Evolutionary conservation across 2,113 vertebrate species (phyloP), one percentile per base, ranked within the genome.

Genomic region (Aptenodytes patagonicus): DNA sequence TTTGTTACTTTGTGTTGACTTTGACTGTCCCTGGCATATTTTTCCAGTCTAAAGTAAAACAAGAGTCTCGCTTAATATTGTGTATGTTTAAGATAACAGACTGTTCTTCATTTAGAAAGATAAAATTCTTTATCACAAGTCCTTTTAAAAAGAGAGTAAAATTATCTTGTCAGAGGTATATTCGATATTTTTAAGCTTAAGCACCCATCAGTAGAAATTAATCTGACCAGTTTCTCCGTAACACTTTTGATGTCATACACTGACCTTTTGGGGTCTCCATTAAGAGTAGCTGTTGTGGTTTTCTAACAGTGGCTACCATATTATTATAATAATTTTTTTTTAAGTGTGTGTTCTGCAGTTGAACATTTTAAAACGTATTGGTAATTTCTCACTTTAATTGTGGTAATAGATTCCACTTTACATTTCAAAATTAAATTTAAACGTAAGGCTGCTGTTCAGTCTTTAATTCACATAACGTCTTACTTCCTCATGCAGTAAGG

Each of bases 1-100:
- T 98, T 98, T 97, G 97, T 98, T 97, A 98, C 95, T 98, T 98
- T 97, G 96, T 98, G 98, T 98, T 98, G 97, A 97, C 97, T 96
- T 98, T 98, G 97, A 97, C 97, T 98, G 98, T 98, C 97, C 98
- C 98, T 98, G 97, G 97, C 97, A 90, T 98, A 95, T 96, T 97
- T 98, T 97, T 97, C 97, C 97, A 98, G 97, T 97, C 98, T 97
- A 91, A 97, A 98, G 98, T 98, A 98, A 98, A 98, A 96, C 86
- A 57, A 96, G 95, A 97, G 96, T 98, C 98, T 98, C 94, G 92
- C 97, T 96, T 95, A 97, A 95, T 98, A 97, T 97, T 97, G 97
- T 97, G 97, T 98, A 97, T 97, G 98, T 98, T 98, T 97, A 96
- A 98, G 96, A 97, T 83, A 49, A 95, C 97, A 97, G 98, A 97